These are phyloP conservation scores for Alouatta palliata DNA, from an alignment of 2,113 vertebrate species.

Conservation along the genomic window DNA sequence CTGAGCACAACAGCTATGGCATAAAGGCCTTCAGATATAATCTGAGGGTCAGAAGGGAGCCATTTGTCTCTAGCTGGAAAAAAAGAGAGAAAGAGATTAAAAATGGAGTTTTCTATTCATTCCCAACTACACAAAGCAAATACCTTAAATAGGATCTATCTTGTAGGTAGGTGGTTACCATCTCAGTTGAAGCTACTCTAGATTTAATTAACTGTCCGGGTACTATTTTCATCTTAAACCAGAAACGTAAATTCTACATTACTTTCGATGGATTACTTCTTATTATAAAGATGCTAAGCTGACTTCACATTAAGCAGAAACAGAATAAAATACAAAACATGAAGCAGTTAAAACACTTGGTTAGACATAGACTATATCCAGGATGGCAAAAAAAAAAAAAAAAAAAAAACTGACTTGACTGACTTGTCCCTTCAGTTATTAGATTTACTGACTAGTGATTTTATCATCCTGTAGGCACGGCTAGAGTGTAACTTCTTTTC, in stretches of 20 bases:
- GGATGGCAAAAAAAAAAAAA: neutral
- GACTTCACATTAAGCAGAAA: conserved; percentile 14
- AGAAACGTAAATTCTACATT: conserved; percentile 14
- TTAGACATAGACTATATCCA: neutral
- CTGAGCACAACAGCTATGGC: conserved; percentile 94
- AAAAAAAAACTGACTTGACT: neutral
- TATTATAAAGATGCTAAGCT: neutral
- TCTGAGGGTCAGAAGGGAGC: conserved; percentile 94
- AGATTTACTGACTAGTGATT: neutral
- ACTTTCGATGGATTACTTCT: neutral
- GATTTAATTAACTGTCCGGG: neutral
- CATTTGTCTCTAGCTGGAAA: conserved; percentile 92
- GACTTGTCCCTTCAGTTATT: neutral
- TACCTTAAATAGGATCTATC: neutral
- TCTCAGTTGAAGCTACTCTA: conserved; percentile 18
- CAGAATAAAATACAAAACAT: neutral
- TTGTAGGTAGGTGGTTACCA: neutral
- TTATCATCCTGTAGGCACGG: neutral
- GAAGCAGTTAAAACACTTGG: neutral
- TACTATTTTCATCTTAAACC: conserved; percentile 32
- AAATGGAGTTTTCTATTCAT: conserved; percentile 52
- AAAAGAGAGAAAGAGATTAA: conserved; percentile 58
- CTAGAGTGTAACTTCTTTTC: neutral
- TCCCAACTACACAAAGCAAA: neutral
- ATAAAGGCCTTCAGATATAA: conserved; percentile 94